Evolutionary conservation across 2,113 vertebrate species (phyloP).

Genomic region (Conger conger): DNA sequence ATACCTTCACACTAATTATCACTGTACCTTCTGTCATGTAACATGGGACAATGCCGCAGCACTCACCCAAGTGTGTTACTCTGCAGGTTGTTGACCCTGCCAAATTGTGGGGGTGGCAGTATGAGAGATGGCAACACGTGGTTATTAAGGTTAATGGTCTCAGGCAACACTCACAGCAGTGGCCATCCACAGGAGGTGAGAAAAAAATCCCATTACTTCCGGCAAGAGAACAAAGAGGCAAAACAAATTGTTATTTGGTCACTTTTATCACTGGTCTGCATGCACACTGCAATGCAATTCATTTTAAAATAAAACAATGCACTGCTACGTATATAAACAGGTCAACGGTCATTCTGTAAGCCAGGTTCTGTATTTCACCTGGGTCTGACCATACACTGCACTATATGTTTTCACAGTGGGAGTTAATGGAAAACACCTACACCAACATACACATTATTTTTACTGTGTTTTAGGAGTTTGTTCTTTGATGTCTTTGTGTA

Average conservation of each 20-base stretch:
- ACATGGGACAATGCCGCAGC: not conserved
- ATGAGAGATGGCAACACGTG: not conserved
- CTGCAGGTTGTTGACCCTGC: not conserved
- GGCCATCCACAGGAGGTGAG: not conserved
- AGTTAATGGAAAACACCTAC: not conserved
- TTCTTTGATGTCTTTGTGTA: too few species aligned
- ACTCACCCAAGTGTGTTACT: not conserved
- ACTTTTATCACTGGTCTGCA: not conserved
- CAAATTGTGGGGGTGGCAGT: not conserved
- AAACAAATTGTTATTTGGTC: not conserved
- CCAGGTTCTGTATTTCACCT: not conserved
- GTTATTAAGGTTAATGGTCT: conserved; percentile 4
- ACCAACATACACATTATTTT: not conserved
- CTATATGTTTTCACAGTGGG: not conserved
- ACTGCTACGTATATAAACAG: not conserved
- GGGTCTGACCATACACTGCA: not conserved
- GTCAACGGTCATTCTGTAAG: not conserved
- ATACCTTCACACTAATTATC: not conserved
- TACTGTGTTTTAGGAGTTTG: too few species aligned
- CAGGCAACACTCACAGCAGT: not conserved
- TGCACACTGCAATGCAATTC: not conserved
- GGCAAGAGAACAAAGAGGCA: not conserved
- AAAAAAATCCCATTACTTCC: not conserved
- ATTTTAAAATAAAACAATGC: not conserved
- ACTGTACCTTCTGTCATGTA: not conserved